Conservation (phyloP, 2,888 invertebrate species). For the Glyphotaelius pellucidus region DNA sequence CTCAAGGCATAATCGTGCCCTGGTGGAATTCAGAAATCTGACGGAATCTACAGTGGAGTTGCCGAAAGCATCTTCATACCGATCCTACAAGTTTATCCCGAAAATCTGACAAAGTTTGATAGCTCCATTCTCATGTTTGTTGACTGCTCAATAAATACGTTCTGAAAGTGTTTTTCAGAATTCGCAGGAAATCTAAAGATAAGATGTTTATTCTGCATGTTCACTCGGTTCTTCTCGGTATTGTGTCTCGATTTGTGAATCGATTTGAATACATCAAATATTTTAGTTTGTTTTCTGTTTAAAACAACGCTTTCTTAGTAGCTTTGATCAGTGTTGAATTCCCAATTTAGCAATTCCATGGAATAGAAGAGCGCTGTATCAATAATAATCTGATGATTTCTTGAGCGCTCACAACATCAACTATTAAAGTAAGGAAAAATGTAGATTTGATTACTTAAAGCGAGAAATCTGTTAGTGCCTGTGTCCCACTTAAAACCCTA, state of each 20-base stretch:
- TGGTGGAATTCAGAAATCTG: neutral
- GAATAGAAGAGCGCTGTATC: neutral
- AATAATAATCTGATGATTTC: neutral
- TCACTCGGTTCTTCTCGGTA: neutral
- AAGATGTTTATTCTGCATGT: neutral
- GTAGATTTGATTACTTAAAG: too few relatives aligned
- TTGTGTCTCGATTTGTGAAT: neutral
- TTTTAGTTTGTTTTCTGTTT: too few relatives aligned
- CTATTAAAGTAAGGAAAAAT: neutral
- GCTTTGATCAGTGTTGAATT: too few relatives aligned
- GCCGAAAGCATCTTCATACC: neutral
- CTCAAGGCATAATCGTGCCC: neutral
- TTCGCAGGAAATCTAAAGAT: neutral
- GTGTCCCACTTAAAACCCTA: too few relatives aligned
- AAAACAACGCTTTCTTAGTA: too few relatives aligned
- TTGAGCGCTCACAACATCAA: neutral
- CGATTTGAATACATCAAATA: neutral
- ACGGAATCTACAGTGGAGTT: too few relatives aligned
- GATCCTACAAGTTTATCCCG: neutral
- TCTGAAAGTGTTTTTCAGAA: neutral
- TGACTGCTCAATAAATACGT: neutral
- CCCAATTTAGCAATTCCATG: neutral
- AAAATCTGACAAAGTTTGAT: neutral
- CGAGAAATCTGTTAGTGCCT: too few relatives aligned
- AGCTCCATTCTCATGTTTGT: neutral